phyloP scores from a whole-genome alignment of 2,113 vertebrate genomes.

The Alouatta palliata region DNA sequence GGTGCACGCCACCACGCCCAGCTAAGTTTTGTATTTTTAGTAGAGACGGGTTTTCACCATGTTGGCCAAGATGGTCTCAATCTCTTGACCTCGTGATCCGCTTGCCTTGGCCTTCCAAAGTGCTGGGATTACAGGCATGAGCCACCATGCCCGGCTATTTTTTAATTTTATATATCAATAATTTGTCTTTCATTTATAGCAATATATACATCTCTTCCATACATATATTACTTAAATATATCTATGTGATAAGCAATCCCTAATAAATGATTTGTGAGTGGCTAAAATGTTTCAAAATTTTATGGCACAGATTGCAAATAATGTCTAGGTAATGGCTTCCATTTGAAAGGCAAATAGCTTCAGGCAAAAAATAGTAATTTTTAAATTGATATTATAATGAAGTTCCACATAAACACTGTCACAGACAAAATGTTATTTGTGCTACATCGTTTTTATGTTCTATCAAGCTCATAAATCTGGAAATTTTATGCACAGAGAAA shows the following conservation, averaged over 20 bases:
- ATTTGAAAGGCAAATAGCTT: background rate
- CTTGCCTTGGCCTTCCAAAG: no score
- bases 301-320: background rate
- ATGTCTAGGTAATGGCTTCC: background rate
- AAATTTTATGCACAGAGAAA: background rate
- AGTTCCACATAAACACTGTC: background rate
- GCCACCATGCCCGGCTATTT: background rate
- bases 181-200: background rate
- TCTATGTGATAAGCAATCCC: background rate
- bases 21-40: no score
- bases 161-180: background rate
- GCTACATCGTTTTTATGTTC: background rate
- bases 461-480: background rate
- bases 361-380: background rate
- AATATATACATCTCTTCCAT: background rate
- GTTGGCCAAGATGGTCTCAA: no score
- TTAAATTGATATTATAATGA: conserved; percentile 21
- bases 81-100: no score
- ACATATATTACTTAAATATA: conserved; percentile 4
- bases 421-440: background rate
- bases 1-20: no score
- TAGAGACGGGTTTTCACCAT: no score
- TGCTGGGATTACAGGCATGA: no score
- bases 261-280: background rate
- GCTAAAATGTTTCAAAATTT: background rate